phyloP scores from a whole-genome alignment of 2,113 vertebrate genomes.

The Protobothrops mucrosquamatus region DNA sequence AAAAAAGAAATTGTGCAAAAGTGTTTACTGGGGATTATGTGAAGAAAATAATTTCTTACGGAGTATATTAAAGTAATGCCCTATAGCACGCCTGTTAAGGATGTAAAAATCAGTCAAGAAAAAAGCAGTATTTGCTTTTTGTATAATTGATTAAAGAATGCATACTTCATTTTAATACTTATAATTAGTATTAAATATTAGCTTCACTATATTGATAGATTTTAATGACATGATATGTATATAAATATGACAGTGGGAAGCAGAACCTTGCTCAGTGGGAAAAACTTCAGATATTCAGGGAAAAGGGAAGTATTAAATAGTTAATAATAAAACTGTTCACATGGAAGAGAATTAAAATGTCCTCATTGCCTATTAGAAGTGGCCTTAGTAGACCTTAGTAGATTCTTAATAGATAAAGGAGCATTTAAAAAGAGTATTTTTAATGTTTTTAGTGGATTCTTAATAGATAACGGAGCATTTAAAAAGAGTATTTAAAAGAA shows the following conservation, averaged over 20 bases:
- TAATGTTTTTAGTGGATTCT: not conserved
- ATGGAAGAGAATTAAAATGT: not conserved
- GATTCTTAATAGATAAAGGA: not conserved
- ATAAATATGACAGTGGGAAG: not conserved
- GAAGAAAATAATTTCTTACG: not conserved
- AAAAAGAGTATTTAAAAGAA: not conserved
- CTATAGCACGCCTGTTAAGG: not conserved
- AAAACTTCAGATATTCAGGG: not conserved
- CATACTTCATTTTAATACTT: not conserved
- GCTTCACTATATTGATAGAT: not conserved
- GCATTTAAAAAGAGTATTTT: not conserved
- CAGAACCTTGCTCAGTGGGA: not conserved
- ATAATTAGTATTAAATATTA: not conserved
- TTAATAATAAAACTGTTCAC: not conserved
- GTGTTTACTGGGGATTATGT: not conserved
- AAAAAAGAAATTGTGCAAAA: conserved; percentile 18
- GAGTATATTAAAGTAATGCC: not conserved
- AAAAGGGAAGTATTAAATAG: not conserved
- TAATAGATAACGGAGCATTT: not conserved
- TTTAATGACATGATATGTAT: not conserved
- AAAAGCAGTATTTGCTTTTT: not conserved
- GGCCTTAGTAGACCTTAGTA: not conserved
- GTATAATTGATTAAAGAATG: not conserved
- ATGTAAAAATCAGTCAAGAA: not conserved
- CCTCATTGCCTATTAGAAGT: not conserved